These are phyloP conservation scores for Drosophila trichaetosa DNA, from an alignment of 2,888 invertebrate genomes.

Conservation along the genomic window DNA sequence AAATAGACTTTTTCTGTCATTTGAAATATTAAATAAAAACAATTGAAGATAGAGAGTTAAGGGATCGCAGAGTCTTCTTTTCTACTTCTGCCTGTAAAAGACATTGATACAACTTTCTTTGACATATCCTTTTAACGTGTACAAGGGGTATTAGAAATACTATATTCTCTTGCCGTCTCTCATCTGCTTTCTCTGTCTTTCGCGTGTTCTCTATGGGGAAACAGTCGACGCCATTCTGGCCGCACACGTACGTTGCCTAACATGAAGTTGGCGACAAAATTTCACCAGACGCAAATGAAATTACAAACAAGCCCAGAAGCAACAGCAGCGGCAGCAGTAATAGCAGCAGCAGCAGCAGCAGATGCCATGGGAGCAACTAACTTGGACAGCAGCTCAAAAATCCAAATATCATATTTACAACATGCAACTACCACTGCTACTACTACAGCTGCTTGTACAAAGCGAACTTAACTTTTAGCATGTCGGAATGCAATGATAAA, in stretches of 20 bases:
- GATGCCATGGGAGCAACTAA: constrained; percentile 40
- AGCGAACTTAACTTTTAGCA: constrained; percentile 31
- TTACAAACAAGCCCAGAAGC: constrained; percentile 56
- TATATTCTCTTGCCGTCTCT: background rate
- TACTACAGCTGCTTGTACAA: constrained; percentile 20
- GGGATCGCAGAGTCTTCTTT: background rate
- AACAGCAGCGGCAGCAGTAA: constrained; percentile 13
- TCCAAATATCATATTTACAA: constrained; percentile 79
- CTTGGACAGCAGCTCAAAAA: constrained; percentile 64
- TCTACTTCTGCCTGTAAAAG: background rate
- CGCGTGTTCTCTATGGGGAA: constrained; percentile 2
- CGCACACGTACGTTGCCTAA: constrained; percentile 61
- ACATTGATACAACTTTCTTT: background rate
- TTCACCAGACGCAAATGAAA: constrained; percentile 77
- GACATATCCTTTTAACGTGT: background rate
- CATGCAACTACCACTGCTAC: constrained; percentile 44
- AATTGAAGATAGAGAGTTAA: background rate
- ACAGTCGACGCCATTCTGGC: constrained; percentile 44
- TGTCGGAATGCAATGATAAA: constrained; percentile 34
- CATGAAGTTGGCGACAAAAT: constrained; percentile 62
- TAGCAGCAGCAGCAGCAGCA: constrained; percentile 8
- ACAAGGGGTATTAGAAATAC: background rate
- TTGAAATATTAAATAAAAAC: background rate
- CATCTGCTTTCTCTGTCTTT: background rate
- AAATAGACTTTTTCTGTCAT: background rate